A percentile compares a stretch with the other conserved stretches of the same genome.
phyloP scores from a whole-genome alignment of 2,113 vertebrate species.

The Scophthalmus maximus region DNA sequence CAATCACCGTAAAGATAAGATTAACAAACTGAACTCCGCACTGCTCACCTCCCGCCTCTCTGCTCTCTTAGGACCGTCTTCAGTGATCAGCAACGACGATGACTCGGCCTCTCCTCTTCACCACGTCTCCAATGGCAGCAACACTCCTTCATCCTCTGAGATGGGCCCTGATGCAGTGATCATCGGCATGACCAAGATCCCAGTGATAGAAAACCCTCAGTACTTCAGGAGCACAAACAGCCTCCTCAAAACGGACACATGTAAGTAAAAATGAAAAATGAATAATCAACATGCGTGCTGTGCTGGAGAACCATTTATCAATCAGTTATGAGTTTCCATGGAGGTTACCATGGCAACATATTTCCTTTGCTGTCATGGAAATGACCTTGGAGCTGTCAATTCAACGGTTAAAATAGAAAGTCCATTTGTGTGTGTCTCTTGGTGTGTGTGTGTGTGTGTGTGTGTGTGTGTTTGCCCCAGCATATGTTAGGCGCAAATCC shows the following conservation, averaged over 20 bases:
- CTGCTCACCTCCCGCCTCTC: slow-evolving; percentile 11
- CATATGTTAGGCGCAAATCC: slow-evolving; percentile 12
- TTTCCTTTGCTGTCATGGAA: slow-evolving; percentile 42
- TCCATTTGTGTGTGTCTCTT: slow-evolving; percentile 12
- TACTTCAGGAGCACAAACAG: slow-evolving; percentile 96
- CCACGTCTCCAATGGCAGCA: slow-evolving; percentile 96
- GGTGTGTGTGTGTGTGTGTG: background rate
- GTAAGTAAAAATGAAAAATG: slow-evolving; percentile 83
- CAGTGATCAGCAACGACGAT: slow-evolving; percentile 96
- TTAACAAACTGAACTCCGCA: background rate
- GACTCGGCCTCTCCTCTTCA: slow-evolving; percentile 96
- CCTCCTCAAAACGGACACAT: slow-evolving; percentile 94
- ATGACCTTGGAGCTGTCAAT: slow-evolving; percentile 53
- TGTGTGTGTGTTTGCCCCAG: background rate
- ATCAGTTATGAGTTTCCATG: background rate
- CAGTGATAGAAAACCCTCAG: slow-evolving; percentile 96
- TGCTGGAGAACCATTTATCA: background rate
- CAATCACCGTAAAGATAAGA: background rate
- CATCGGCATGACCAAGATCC: slow-evolving; percentile 98
- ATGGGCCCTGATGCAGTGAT: slow-evolving; percentile 94
- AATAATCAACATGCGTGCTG: background rate
- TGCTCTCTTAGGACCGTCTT: slow-evolving; percentile 87
- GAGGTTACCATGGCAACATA: slow-evolving; percentile 42
- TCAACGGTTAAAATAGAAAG: slow-evolving; percentile 37
- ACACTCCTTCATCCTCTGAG: slow-evolving; percentile 94